Conservation (phyloP, 1,140 invertebrate species). For the Zophobas morio region DNA sequence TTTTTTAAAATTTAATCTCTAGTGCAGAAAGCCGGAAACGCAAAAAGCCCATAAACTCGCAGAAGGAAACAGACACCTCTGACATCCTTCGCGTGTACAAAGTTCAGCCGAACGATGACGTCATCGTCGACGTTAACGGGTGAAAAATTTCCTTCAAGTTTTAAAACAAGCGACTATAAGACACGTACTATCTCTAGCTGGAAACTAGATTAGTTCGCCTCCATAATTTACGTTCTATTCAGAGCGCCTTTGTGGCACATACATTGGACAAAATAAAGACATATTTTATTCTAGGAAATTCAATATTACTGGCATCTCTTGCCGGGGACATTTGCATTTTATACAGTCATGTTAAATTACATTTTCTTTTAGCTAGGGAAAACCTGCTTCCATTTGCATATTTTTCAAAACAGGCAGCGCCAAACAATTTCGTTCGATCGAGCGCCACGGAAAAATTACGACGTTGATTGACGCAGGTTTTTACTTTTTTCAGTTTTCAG, state of each 20-base stretch:
- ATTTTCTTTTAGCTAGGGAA: conserved; percentile 9
- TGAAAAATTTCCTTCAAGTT: conserved; percentile 9
- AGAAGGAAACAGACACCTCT: conserved; percentile 7
- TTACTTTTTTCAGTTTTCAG: no score
- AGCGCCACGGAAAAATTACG: no score
- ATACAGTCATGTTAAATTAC: conserved; percentile 20
- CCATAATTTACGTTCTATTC: conserved; percentile 35
- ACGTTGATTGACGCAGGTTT: no score
- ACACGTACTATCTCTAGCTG: not conserved
- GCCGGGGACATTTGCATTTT: conserved; percentile 29
- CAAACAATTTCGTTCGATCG: not conserved
- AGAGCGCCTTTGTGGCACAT: conserved; percentile 19
- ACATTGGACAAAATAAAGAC: conserved; percentile 30
- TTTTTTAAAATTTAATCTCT: not conserved
- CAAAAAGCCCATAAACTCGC: conserved; percentile 1
- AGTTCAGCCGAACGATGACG: not conserved
- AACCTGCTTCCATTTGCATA: not conserved
- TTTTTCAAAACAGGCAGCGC: not conserved
- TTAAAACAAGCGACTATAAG: conserved; percentile 10
- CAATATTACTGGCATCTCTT: conserved; percentile 21
- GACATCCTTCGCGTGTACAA: conserved; percentile 16
- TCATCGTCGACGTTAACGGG: conserved; percentile 9
- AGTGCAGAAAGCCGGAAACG: not conserved
- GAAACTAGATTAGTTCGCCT: conserved; percentile 1
- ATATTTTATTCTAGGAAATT: conserved; percentile 34